Percentiles rank a stretch among this genome's conserved stretches.
phyloP scores from a whole-genome alignment of 1,140 invertebrate genomes.

The Eriocheir sinensis region DNA sequence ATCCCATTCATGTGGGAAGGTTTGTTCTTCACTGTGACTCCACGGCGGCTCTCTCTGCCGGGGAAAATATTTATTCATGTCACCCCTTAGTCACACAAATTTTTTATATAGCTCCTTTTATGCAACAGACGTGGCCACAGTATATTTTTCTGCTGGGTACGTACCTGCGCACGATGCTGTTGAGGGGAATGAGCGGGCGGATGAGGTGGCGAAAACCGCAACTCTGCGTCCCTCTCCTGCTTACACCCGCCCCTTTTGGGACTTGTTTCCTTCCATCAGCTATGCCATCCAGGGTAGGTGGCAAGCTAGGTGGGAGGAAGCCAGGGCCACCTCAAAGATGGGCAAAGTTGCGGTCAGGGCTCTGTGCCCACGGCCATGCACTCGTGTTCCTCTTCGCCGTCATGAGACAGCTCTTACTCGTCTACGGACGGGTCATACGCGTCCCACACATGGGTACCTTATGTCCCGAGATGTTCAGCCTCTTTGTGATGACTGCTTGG shows the following conservation, averaged over 20 bases:
- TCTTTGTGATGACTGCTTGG: conserved; percentile 35
- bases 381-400: not conserved
- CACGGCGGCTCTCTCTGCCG: not conserved
- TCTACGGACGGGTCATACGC: not conserved
- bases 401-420: no score
- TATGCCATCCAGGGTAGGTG: not conserved
- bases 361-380: not conserved
- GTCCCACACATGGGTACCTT: not conserved
- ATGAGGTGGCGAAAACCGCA: not conserved
- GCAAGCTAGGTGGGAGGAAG: not conserved
- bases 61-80: not conserved
- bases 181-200: not conserved
- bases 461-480: not conserved
- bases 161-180: not conserved
- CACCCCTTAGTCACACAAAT: conserved; percentile 5
- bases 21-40: not conserved
- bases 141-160: not conserved
- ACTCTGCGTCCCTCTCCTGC: not conserved
- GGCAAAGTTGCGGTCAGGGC: not conserved
- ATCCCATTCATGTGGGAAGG: not conserved
- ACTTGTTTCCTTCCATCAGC: not conserved
- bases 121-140: not conserved
- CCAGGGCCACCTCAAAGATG: not conserved
- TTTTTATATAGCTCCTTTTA: not conserved
- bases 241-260: not conserved